Evolutionary conservation across 1,140 invertebrate species (phyloP), one percentile per base, ranked within the genome.

Genomic region (Choristoneura fumiferana): DNA sequence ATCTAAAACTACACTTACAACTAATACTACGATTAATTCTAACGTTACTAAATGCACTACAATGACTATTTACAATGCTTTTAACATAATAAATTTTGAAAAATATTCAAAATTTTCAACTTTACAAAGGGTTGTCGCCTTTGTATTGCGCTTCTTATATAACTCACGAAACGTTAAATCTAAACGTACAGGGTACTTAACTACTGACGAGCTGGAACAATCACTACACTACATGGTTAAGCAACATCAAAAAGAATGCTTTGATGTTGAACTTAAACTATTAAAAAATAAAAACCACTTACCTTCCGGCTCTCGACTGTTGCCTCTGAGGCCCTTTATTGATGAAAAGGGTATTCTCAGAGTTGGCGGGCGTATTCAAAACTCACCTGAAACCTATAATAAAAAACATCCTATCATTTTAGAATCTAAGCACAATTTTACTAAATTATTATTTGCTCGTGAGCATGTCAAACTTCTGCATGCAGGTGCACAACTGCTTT

Each of bases 321-420:
- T 67, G 4, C 55, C 57, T 13, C 37, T 65, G 4, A 57, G 13
- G 36, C 67, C 67, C 0, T 65, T 64, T 36, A 3, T 67, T n/a
- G 60, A 67, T 57, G 33, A 54, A 0, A 35, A 57, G 8, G 60
- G 53, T 29, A 13, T 64, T 4, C 12, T 71, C 10, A 17, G 62
- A 22, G 65, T 65, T 17, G 68, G 68, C n/a, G 68, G 68, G 10
- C 35, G 68, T 5, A 34, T 70, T 8, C 53, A 59, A 38, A 36
- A 58, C 9, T 62, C 68, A 52, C 2, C 5, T 55, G 56, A 54
- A 57, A 13, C 52, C 4, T 60, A 56, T 54, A 36, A 57, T 36
- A 67, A 63, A 49, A 67, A 60, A 52, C 62, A 71, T 56, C 64
- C 65, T 2, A 45, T 57, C 10, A 35, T 71, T 38, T 36, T 67